phyloP scores from a whole-genome alignment of 2,113 vertebrate genomes.

The Orthonyx spaldingii region DNA sequence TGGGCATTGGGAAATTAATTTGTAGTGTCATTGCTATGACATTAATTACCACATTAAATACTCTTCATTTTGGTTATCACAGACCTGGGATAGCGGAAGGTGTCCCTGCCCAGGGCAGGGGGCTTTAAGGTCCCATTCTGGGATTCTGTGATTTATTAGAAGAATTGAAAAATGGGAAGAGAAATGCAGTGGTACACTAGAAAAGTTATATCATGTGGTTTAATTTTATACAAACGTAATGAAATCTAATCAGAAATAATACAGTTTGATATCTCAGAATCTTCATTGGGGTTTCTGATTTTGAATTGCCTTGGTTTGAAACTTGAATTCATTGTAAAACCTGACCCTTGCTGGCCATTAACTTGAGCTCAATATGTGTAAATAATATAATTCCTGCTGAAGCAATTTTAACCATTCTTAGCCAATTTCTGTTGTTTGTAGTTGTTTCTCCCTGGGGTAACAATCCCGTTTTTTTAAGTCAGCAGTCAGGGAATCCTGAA shows the following conservation, averaged over 20 bases:
- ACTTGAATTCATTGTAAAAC: not conserved
- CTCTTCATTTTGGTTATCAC: not conserved
- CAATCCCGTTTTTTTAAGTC: not conserved
- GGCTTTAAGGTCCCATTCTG: not conserved
- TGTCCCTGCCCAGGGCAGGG: not conserved
- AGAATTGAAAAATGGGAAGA: not conserved
- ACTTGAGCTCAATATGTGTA: not conserved
- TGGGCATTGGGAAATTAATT: not conserved
- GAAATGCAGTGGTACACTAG: not conserved
- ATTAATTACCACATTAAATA: not conserved
- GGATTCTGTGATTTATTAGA: not conserved
- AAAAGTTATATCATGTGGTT: not conserved
- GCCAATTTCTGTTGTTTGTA: not conserved
- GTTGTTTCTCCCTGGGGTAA: not conserved
- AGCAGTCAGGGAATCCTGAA: constrained; percentile 63
- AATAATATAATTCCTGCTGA: not conserved
- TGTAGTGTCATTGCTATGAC: not conserved
- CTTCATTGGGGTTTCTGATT: not conserved
- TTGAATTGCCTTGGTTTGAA: not conserved
- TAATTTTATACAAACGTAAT: not conserved
- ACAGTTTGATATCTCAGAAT: not conserved
- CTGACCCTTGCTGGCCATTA: not conserved
- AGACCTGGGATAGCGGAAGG: not conserved
- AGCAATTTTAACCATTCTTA: not conserved
- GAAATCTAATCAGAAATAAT: not conserved